Evolutionary conservation across 1,140 invertebrate genomes (phyloP).

Genomic region (Drosophila tsacasi): DNA sequence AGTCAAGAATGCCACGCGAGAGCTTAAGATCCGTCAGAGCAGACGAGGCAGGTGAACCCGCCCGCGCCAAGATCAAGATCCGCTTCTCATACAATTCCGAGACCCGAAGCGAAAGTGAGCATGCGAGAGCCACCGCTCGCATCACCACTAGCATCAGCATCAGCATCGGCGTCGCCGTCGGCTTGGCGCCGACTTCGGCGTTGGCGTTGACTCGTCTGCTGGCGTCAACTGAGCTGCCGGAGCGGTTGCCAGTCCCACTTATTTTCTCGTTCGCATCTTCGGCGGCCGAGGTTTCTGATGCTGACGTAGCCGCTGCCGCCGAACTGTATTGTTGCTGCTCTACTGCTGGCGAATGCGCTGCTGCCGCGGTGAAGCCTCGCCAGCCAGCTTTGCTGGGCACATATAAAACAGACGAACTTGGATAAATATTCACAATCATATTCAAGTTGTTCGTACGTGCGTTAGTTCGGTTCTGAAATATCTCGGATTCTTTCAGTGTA

Average conservation of each 20-base stretch:
- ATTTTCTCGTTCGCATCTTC: conserved; percentile 76
- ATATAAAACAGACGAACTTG: conserved; percentile 78
- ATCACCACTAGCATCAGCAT: not conserved
- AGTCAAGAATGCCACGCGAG: conserved; percentile 20
- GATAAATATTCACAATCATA: conserved; percentile 81
- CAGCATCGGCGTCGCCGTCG: conserved; percentile 8
- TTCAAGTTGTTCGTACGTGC: conserved; percentile 69
- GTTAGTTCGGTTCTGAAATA: conserved; percentile 40
- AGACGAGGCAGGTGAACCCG: conserved; percentile 12
- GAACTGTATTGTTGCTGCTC: conserved; percentile 18
- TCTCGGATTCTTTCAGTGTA: conserved; percentile 36
- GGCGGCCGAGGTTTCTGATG: conserved; percentile 24
- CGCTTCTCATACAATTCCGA: conserved; percentile 10
- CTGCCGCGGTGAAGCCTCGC: conserved; percentile 42
- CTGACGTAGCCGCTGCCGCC: conserved; percentile 17
- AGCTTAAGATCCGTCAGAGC: conserved; percentile 35
- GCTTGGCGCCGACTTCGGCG: conserved; percentile 16
- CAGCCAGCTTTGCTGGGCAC: conserved; percentile 56
- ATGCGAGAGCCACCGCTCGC: conserved; percentile 19
- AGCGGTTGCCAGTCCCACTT: conserved; percentile 30
- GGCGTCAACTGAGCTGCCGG: conserved; percentile 14
- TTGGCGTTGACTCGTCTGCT: conserved; percentile 40
- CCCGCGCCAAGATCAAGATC: conserved; percentile 49
- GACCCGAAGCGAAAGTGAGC: conserved; percentile 67
- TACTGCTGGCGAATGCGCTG: conserved; percentile 24